Percentiles rank a stretch among this genome's conserved stretches.
phyloP scores from a whole-genome alignment of 2,797 vertebrate genomes.

The Spinibarbus caldwelli region DNA sequence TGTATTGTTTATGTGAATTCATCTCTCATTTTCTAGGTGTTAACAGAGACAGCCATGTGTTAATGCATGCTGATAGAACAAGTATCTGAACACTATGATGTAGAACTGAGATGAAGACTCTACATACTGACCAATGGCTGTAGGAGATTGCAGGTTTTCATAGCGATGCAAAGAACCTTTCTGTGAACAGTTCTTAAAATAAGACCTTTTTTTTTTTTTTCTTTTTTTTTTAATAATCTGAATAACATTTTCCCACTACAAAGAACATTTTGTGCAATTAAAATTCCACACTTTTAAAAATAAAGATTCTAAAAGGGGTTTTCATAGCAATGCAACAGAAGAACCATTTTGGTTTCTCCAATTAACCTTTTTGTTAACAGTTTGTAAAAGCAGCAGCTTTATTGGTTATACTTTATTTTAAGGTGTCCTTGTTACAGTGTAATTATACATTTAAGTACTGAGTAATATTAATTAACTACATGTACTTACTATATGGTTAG shows the following conservation, averaged over 20 bases:
- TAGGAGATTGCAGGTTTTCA: background rate
- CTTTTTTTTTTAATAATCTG: too few species aligned
- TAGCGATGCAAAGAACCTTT: too few species aligned
- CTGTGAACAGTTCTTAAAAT: background rate
- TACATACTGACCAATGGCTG: background rate
- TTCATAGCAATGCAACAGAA: background rate
- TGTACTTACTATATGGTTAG: too few species aligned
- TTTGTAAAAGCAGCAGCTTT: background rate
- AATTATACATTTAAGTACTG: too few species aligned
- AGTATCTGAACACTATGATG: background rate
- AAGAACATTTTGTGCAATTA: too few species aligned
- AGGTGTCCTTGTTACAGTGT: too few species aligned
- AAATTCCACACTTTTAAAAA: background rate
- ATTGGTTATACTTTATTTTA: too few species aligned
- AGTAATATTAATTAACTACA: too few species aligned
- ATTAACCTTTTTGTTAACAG: background rate
- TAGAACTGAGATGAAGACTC: background rate
- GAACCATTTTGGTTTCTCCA: background rate
- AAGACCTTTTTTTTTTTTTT: background rate
- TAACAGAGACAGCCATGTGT: background rate
- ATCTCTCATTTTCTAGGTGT: background rate
- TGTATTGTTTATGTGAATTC: slow-evolving; percentile 7
- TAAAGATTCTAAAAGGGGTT: background rate
- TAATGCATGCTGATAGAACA: slow-evolving; percentile 19
- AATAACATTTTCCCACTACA: background rate